Base-by-base conservation (phyloP, 2,113 vertebrate species). In the Phocoena sinus region DNA sequence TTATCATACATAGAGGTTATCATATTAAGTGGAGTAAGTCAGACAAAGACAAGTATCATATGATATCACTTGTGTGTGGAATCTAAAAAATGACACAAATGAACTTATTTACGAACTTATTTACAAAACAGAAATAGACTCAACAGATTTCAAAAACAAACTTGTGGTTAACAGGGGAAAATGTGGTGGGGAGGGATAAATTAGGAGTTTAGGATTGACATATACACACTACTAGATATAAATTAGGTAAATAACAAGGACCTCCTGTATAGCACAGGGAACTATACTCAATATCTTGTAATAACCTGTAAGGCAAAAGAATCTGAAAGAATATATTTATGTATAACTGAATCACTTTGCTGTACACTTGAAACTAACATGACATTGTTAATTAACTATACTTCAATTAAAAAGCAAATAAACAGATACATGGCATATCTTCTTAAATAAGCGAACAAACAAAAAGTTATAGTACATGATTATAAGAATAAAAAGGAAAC, bases 141-240 rank as follows among this genome's bases (percentile, higher is more conserved):
- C 47, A 21, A n/a, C 76, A 79, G 76, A 56, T 56, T 79, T 56
- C 20, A 4, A 79, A 56, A 56, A 36, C 11, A 56, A 79, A 56
- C 3, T 53, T 77, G n/a, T 8, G 76, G 76, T 56, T 56, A 56
- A 33, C 76, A 56, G 20, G 50, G n/a, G 76, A 8, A 79, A 79
- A 11, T 0, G 3, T n/a, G 31, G 7, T 5, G 33, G 12, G 33
- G 50, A n/a, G 47, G 31, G 50, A 50, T 56, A n/a, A n/a, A 23
- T n/a, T 56, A 79, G 31, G 47, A 79, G 33, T n/a, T 53, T 36
- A 28, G 12, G 33, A n/a, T 56, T 2, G 36, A 21, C 47, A n/a
- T 13, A 53, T 53, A n/a, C 3, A 2, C 18, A n/a, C 47, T 56
- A n/a, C 21, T 53, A n/a, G 12, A 77, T 8, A 8, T n/a, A 56